A percentile compares a stretch with the other conserved stretches of the same genome.
phyloP scores from a whole-genome alignment of 2,797 vertebrate genomes.

The Luscinia luscinia region DNA sequence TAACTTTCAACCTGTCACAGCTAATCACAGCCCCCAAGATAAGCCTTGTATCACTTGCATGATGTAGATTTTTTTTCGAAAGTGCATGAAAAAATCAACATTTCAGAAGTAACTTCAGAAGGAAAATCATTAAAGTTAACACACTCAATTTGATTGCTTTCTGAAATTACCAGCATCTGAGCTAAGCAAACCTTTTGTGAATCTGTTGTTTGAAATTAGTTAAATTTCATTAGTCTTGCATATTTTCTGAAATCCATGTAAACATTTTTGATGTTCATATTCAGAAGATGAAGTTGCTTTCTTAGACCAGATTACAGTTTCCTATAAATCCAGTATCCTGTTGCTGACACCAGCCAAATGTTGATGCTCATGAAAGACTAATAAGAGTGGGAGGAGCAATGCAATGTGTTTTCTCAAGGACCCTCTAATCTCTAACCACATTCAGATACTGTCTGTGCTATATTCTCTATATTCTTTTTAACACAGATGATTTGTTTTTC shows the following conservation, averaged over 20 bases:
- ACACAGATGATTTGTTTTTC: background rate
- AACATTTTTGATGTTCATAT: background rate
- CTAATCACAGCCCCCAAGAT: background rate
- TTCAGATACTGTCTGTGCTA: background rate
- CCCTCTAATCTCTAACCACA: background rate
- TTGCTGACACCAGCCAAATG: background rate
- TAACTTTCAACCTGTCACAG: background rate
- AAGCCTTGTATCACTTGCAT: background rate
- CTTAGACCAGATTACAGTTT: background rate
- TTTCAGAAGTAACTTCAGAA: constrained; percentile 10
- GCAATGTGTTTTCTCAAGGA: background rate
- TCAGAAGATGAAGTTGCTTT: background rate
- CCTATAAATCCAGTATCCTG: background rate
- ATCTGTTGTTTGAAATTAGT: background rate
- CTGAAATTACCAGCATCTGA: background rate
- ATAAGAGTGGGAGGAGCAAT: background rate
- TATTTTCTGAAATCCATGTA: background rate
- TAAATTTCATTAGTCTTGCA: background rate
- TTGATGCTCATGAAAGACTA: background rate
- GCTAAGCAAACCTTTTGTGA: background rate
- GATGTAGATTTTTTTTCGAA: background rate
- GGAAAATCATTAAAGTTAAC: background rate
- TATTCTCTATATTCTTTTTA: background rate
- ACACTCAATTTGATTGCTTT: background rate
- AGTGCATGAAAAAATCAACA: background rate